phyloP scores from a whole-genome alignment of 2,888 invertebrate species.

The Lutraria lutraria region DNA sequence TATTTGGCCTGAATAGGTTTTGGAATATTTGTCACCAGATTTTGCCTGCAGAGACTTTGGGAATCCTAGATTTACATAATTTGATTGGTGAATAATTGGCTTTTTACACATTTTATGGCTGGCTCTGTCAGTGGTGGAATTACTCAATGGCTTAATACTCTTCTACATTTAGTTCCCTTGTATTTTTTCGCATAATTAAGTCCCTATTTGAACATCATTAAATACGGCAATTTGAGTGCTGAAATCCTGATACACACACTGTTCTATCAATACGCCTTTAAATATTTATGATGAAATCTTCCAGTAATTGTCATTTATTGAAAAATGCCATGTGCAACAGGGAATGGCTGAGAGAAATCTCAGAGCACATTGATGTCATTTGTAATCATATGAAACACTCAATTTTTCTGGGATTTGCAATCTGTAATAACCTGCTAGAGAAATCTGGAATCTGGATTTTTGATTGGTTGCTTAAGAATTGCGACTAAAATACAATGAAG shows the following conservation, averaged over 20 bases:
- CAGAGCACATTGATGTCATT: not conserved
- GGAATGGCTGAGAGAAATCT: not conserved
- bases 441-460: not conserved
- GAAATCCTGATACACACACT: not conserved
- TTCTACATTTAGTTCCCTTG: not conserved
- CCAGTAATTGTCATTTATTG: conserved; percentile 39
- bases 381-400: not conserved
- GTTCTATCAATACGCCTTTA: conserved; percentile 24
- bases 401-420: conserved; percentile 10
- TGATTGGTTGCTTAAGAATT: not conserved
- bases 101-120: conserved; percentile 35
- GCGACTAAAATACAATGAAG: not conserved
- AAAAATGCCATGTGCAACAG: conserved; percentile 39
- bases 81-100: conserved; percentile 62
- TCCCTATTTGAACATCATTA: conserved; percentile 36
- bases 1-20: not conserved
- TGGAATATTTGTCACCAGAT: conserved; percentile 46
- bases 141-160: conserved; percentile 3
- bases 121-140: conserved; percentile 33
- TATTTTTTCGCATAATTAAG: conserved; percentile 31
- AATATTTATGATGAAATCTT: conserved; percentile 45
- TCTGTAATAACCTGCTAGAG: not conserved
- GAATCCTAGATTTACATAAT: conserved; percentile 61
- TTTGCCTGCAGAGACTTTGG: conserved; percentile 43
- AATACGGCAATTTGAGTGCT: not conserved